A percentile compares a stretch with the other conserved stretches of the same genome.
Conservation (phyloP, 2,113 vertebrate species). For the Perca schrenkii region DNA sequence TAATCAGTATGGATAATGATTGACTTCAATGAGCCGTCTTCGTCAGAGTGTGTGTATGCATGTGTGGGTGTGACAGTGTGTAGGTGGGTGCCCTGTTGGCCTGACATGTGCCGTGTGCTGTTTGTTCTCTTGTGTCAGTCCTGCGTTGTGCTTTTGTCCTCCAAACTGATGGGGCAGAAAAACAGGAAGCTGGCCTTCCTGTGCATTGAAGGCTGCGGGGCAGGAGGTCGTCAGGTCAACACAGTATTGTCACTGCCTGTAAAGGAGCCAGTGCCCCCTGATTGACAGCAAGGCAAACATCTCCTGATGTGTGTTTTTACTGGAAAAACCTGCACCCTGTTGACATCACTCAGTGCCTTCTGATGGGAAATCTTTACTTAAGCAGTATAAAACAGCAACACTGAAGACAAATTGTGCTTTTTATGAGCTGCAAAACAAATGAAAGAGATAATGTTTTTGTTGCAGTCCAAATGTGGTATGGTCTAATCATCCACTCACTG, state of each 20-base stretch:
- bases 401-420: constrained; percentile 12
- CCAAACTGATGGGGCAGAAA: constrained; percentile 71
- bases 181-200: constrained; percentile 85
- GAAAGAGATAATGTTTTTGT: constrained; percentile 20
- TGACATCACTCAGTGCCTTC: constrained; percentile 9
- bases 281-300: background rate
- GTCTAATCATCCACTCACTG: constrained; percentile 17
- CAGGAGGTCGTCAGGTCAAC: constrained; percentile 54
- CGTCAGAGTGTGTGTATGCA: constrained; percentile 1
- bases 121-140: constrained; percentile 53
- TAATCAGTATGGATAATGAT: constrained; percentile 22
- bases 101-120: constrained; percentile 33
- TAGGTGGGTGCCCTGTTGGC: constrained; percentile 3
- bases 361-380: constrained; percentile 8
- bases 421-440: constrained; percentile 17
- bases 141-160: constrained; percentile 63
- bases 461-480: background rate
- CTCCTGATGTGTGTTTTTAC: constrained; percentile 26
- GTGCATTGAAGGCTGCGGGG: constrained; percentile 60
- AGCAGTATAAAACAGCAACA: background rate
- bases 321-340: constrained; percentile 16
- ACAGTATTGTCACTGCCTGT: constrained; percentile 17
- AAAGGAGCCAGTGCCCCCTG: constrained; percentile 17
- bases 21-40: constrained; percentile 8
- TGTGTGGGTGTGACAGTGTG: background rate